phyloP scores from a whole-genome alignment of 2,113 vertebrate species.

The Apistogramma diplotaenia region DNA sequence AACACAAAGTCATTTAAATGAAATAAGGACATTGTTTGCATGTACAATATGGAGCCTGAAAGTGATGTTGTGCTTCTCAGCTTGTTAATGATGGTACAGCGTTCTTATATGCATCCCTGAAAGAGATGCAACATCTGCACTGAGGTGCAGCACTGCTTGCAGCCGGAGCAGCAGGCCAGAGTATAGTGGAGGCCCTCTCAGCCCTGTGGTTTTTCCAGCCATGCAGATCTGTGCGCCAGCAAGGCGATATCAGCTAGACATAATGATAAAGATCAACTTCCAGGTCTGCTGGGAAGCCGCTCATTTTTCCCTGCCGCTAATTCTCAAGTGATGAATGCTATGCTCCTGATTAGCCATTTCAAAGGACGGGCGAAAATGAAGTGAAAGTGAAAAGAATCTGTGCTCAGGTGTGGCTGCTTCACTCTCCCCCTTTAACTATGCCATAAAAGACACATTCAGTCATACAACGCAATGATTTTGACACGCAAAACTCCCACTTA shows the following conservation, averaged over 20 bases:
- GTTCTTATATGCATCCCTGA: not conserved
- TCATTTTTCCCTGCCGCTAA: conserved; percentile 60
- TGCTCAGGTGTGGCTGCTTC: conserved; percentile 9
- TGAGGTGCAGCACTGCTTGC: conserved; percentile 68
- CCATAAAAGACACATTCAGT: not conserved
- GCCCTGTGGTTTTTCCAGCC: conserved; percentile 50
- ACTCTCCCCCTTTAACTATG: conserved; percentile 3
- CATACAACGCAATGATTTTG: conserved; percentile 12
- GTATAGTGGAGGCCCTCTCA: conserved; percentile 57
- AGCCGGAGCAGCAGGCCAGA: conserved; percentile 73
- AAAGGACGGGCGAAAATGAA: conserved; percentile 58
- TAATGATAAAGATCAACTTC: conserved; percentile 61
- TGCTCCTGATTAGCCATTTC: conserved; percentile 77
- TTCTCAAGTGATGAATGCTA: conserved; percentile 82
- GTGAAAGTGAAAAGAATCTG: conserved; percentile 7
- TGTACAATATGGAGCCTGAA: conserved; percentile 9
- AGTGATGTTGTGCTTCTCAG: not conserved
- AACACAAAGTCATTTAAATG: rapidly evolving
- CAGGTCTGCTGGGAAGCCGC: conserved; percentile 65
- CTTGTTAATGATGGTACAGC: conserved; percentile 21
- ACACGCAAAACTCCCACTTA: conserved; percentile 9
- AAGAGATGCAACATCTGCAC: not conserved
- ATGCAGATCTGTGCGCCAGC: conserved; percentile 34
- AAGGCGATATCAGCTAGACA: conserved; percentile 77
- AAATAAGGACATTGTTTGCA: not conserved